A percentile compares a stretch with the other conserved stretches of the same genome.
Conservation (phyloP, 2,113 vertebrate genomes). For the Lamprotornis superbus region DNA sequence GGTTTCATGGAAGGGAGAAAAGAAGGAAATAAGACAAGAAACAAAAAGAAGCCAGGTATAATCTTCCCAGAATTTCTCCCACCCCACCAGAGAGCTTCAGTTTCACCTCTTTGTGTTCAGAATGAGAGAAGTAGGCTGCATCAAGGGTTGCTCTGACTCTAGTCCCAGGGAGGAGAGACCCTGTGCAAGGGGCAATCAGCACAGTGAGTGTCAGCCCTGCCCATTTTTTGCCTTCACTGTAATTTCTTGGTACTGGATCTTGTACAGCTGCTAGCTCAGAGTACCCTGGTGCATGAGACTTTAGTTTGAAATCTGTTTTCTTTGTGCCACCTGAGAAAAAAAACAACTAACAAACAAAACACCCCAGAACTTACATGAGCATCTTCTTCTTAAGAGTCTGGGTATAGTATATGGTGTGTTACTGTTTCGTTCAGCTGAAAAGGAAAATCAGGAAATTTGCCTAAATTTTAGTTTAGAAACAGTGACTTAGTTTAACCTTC, state of each 20-base stretch:
- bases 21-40: not conserved
- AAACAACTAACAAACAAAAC: not conserved
- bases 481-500: conserved; percentile 29
- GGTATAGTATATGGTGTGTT: not conserved
- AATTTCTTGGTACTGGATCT: not conserved
- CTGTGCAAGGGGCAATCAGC: not conserved
- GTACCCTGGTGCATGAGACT: not conserved
- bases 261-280: not conserved
- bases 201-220: not conserved
- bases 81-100: not conserved
- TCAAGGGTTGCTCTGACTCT: not conserved
- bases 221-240: not conserved
- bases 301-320: not conserved
- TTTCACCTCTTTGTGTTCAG: not conserved
- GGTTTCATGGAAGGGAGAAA: not conserved
- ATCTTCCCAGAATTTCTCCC: not conserved
- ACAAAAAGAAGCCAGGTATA: not conserved
- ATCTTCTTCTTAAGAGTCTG: not conserved
- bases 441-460: conserved; percentile 2
- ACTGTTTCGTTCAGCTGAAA: not conserved
- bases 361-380: not conserved
- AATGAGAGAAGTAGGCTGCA: not conserved
- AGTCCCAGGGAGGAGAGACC: not conserved
- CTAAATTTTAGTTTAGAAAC: conserved; percentile 30
- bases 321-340: not conserved